Conservation (phyloP, 2,797 vertebrate species). For the Neosilurus hyrtlii region DNA sequence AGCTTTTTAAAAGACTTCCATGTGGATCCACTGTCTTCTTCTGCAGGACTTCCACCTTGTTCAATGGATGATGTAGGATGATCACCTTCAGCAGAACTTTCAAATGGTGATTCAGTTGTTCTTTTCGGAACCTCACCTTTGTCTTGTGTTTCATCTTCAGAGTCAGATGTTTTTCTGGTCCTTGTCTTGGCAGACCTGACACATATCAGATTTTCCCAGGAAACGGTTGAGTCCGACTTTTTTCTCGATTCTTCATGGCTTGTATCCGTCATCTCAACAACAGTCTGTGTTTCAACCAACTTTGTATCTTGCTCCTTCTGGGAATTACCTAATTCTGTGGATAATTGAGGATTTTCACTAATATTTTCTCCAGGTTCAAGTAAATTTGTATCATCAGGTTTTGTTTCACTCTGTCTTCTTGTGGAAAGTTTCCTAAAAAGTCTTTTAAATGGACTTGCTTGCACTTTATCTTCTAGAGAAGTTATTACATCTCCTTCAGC, state of each 20-base stretch:
- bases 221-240: slow-evolving; percentile 85
- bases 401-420: slow-evolving; percentile 79
- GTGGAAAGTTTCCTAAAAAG: slow-evolving; percentile 84
- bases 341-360: slow-evolving; percentile 72
- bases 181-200: slow-evolving; percentile 86
- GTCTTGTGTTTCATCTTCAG: slow-evolving; percentile 75
- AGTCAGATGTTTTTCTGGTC: slow-evolving; percentile 83
- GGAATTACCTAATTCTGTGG: slow-evolving; percentile 56
- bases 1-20: slow-evolving; percentile 92
- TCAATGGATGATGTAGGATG: slow-evolving; percentile 74
- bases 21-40: slow-evolving; percentile 83
- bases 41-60: slow-evolving; percentile 75
- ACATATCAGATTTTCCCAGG: slow-evolving; percentile 92
- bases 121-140: slow-evolving; percentile 60
- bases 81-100: slow-evolving; percentile 73
- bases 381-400: slow-evolving; percentile 71
- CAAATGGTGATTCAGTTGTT: slow-evolving; percentile 58
- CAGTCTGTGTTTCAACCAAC: slow-evolving; percentile 71
- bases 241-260: slow-evolving; percentile 81
- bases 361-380: slow-evolving; percentile 75
- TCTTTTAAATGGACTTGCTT: slow-evolving; percentile 86
- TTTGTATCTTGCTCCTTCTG: slow-evolving; percentile 59
- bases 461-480: slow-evolving; percentile 78
- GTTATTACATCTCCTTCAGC: slow-evolving; percentile 69
- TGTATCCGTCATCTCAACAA: slow-evolving; percentile 71